A percentile compares a stretch with the other conserved stretches of the same genome.
Evolutionary conservation across 2,797 vertebrate species (phyloP).

Genomic region (Melanotaenia boesemani): DNA sequence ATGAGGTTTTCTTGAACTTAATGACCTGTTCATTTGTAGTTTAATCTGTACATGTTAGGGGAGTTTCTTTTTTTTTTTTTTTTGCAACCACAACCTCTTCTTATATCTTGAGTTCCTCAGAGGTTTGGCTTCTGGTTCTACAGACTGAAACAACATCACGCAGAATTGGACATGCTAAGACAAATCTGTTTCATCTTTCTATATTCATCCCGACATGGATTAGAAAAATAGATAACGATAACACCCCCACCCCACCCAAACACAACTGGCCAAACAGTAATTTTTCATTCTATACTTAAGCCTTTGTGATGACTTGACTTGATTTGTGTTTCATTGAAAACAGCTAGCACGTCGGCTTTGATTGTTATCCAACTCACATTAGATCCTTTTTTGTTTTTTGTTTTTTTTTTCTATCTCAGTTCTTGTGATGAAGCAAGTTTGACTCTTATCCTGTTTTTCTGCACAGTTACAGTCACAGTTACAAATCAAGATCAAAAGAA

Average conservation of each 20-base stretch:
- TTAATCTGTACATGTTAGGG: constrained; percentile 51
- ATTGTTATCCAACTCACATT: constrained; percentile 59
- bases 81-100: constrained; percentile 35
- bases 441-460: constrained; percentile 74
- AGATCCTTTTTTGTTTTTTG: not conserved
- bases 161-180: constrained; percentile 63
- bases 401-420: constrained; percentile 50
- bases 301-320: constrained; percentile 65
- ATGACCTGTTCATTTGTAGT: constrained; percentile 32
- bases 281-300: constrained; percentile 56
- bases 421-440: constrained; percentile 73
- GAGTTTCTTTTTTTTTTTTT: constrained; percentile 1
- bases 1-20: constrained; percentile 27
- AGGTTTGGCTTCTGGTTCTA: constrained; percentile 63
- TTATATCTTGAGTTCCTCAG: constrained; percentile 54
- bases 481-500: constrained; percentile 79
- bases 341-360: constrained; percentile 52
- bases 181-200: constrained; percentile 68
- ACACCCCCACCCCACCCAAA: constrained; percentile 29
- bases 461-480: constrained; percentile 79
- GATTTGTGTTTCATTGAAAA: constrained; percentile 64
- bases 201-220: constrained; percentile 66
- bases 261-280: constrained; percentile 49
- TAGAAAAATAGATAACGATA: constrained; percentile 79
- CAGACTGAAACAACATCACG: constrained; percentile 58